Percentiles rank a stretch among this genome's conserved stretches.
Conservation (phyloP, 2,888 invertebrate genomes). For the Diarsia dahlii region DNA sequence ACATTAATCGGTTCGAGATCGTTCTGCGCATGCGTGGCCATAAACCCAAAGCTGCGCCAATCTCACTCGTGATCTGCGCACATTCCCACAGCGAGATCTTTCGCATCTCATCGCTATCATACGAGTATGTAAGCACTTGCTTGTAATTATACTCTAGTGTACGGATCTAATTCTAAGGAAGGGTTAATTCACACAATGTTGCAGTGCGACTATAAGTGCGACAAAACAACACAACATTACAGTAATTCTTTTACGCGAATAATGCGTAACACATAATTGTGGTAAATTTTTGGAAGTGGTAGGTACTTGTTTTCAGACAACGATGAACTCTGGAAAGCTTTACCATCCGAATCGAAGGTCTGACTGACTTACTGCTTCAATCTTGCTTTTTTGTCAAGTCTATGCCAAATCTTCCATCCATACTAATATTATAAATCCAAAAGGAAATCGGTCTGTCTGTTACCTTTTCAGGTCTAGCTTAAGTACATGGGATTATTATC, state of each 20-base stretch:
- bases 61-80: constrained; percentile 53
- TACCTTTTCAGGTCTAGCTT: not conserved
- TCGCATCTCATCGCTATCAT: constrained; percentile 21
- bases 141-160: constrained; percentile 16
- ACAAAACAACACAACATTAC: not conserved
- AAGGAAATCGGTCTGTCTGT: not conserved
- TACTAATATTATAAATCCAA: not conserved
- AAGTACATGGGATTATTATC: not conserved
- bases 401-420: too few relatives aligned
- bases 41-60: constrained; percentile 34
- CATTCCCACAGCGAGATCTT: constrained; percentile 48
- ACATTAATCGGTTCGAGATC: constrained; percentile 35
- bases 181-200: not conserved
- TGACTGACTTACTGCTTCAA: too few relatives aligned
- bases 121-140: constrained; percentile 13
- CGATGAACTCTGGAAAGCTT: not conserved
- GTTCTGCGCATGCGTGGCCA: constrained; percentile 20
- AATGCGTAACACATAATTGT: not conserved
- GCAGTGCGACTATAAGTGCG: not conserved
- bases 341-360: too few relatives aligned
- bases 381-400: not conserved
- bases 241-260: not conserved
- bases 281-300: not conserved
- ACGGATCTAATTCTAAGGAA: not conserved
- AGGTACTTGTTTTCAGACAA: not conserved